A percentile compares a stretch with the other conserved stretches of the same genome.
phyloP scores from a whole-genome alignment of 1,140 invertebrate genomes.

The Euborellia annulipes region DNA sequence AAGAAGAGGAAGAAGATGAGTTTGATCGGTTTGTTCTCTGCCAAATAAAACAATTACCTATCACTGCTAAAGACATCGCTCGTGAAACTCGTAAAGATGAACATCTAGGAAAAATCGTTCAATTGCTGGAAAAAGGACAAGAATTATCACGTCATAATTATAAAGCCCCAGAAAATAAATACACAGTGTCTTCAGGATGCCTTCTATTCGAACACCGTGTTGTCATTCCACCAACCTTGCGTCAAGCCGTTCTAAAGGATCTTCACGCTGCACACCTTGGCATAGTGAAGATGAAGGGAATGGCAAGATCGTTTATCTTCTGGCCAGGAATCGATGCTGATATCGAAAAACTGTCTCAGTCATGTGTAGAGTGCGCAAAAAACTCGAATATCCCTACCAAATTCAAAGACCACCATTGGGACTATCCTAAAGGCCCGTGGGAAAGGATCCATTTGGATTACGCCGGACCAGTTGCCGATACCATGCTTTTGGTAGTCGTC shows the following conservation, averaged over 20 bases:
- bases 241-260: slow-evolving; percentile 17
- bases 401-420: slow-evolving; percentile 1
- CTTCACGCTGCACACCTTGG: slow-evolving; percentile 29
- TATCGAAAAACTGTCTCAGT: slow-evolving; percentile 22
- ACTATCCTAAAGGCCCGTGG: slow-evolving; percentile 2
- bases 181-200: slow-evolving; percentile 13
- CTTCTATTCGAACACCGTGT: slow-evolving; percentile 18
- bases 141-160: no score
- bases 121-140: no score
- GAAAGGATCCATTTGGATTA: neutral
- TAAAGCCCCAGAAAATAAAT: slow-evolving; percentile 12
- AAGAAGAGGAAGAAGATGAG: neutral
- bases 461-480: neutral
- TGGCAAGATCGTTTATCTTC: slow-evolving; percentile 29
- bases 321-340: no score
- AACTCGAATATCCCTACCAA: no score
- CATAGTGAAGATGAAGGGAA: slow-evolving; percentile 30
- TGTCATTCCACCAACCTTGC: slow-evolving; percentile 18
- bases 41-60: neutral
- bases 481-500: neutral
- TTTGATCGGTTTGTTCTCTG: neutral
- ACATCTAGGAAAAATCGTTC: no score
- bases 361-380: no score
- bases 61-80: neutral
- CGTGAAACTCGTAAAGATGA: no score